Evolutionary conservation across 2,113 vertebrate genomes (phyloP).

Genomic region (Nothocercus nigrocapillus): DNA sequence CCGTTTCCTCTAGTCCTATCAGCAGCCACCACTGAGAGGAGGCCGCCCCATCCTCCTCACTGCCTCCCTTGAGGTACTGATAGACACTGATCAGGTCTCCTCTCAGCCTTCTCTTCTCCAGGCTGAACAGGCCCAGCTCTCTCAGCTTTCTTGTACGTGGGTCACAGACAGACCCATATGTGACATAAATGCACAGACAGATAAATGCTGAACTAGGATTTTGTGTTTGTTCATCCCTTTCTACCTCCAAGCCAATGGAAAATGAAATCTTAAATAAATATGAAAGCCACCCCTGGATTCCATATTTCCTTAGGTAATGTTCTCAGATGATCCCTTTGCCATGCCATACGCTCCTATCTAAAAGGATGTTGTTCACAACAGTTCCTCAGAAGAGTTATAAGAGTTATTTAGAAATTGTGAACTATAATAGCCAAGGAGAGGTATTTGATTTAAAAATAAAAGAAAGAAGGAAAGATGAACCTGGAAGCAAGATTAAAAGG

Average conservation of each 20-base stretch:
- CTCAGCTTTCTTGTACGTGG: neutral
- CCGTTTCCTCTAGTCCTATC: too few relatives aligned
- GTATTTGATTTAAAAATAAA: neutral
- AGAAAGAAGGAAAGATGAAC: neutral
- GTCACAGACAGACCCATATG: neutral
- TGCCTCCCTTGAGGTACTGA: too few relatives aligned
- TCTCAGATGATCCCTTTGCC: neutral
- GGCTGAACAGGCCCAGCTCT: too few relatives aligned
- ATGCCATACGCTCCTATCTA: accelerated
- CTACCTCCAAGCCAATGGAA: accelerated
- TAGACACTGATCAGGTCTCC: too few relatives aligned
- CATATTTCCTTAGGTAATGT: neutral
- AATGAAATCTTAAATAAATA: neutral
- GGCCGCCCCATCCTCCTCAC: too few relatives aligned
- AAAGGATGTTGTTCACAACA: neutral
- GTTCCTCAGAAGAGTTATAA: neutral
- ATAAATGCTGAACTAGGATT: neutral
- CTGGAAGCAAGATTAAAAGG: neutral
- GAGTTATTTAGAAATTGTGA: neutral
- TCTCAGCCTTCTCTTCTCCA: too few relatives aligned
- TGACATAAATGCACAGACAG: neutral
- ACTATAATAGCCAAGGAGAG: neutral
- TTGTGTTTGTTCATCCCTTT: neutral
- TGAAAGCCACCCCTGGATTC: neutral
- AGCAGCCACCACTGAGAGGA: too few relatives aligned